Evolutionary conservation across 2,888 invertebrate species (phyloP), one percentile per base, ranked within the genome.

Genomic region (Hemistola chrysoprasaria): DNA sequence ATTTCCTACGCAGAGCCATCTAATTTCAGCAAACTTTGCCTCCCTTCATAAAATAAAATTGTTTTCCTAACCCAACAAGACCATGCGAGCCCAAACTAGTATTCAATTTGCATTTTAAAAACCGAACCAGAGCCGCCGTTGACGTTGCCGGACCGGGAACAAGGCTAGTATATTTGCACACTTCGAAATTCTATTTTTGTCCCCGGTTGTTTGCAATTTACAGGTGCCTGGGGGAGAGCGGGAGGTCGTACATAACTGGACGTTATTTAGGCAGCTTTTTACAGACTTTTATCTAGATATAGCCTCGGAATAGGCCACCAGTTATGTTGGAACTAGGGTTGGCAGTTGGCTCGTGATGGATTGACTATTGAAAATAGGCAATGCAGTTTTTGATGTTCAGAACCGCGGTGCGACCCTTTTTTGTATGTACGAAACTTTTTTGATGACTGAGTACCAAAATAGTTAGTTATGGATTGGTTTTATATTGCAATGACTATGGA

Each of bases 41-140:
- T 16, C 3, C 16, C 16, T 16, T 16, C 16, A 16, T 16, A 16
- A 16, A 16, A 16, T 16, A 16, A 16, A 16, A 16, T 16, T 16
- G 16, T 16, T 16, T 16, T 16, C 16, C 3, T 2, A 16, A 16
- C 16, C 16, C 16, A n/a, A 4, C 16, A 39, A 38, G 41, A 44
- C 39, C 40, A 48, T 37, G 27, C 44, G 34, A 21, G 47, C 47
- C 51, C 38, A 41, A 52, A 43, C 38, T 39, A 34, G 43, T 50
- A 50, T 53, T 55, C 53, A 55, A 58, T 55, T 56, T 53, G 42
- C 50, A 52, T 52, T 58, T 57, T 57, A 46, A 53, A 54, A 50
- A 46, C 35, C 46, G 32, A 40, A 47, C 45, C 33, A 29, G n/a
- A n/a, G n/a, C n/a, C n/a, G 31, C 40, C 37, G 16, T 16, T 16